Evolutionary conservation across 2,888 invertebrate genomes (phyloP), one percentile per base, ranked within the genome.

Genomic region (Lasioglossum zephyrum): DNA sequence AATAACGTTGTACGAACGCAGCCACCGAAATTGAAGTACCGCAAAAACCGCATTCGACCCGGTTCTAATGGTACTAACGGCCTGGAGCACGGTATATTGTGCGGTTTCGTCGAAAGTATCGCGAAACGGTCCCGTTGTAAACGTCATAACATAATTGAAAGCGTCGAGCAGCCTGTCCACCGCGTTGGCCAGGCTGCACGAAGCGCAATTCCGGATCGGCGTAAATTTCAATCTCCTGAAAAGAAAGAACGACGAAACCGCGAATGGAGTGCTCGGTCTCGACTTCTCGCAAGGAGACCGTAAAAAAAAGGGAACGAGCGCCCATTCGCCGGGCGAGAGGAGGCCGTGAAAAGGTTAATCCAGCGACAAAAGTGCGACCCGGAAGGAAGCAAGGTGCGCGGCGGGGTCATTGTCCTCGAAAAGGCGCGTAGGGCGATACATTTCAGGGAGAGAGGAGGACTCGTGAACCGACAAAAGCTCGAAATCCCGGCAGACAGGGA

Each of bases 401-500:
- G 80, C 63, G 31, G 36, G 90, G 90, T 90, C 90, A 81, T 89
- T 82, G 90, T 89, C 91, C 90, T 85, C 91, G 73, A 89, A 90
- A 91, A 90, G 89, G 89, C 89, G 89, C 90, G 90, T 77, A 87
- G 84, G 82, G 81, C 77, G 79, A 74, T n/a, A 11, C 70, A 73
- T 88, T 78, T 83, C 75, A 47, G 74, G 77, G 73, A 74, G 39
- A 73, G 63, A 57, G 57, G 57, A 57, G 57, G 57, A 57, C 72
- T 79, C 60, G 49, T 39, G 75, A 18, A 11, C 75, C 36, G 69
- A 39, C 49, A 13, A 66, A 36, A 66, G 66, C 72, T 39, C 57
- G 47, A 63, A 79, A 79, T 73, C 76, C 69, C 72, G 36, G 63
- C 13, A 79, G 47, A 70, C 18, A 60, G 36, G 13, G 26, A 6